phyloP scores from a whole-genome alignment of 2,797 vertebrate genomes.

The Malurus splendens region DNA sequence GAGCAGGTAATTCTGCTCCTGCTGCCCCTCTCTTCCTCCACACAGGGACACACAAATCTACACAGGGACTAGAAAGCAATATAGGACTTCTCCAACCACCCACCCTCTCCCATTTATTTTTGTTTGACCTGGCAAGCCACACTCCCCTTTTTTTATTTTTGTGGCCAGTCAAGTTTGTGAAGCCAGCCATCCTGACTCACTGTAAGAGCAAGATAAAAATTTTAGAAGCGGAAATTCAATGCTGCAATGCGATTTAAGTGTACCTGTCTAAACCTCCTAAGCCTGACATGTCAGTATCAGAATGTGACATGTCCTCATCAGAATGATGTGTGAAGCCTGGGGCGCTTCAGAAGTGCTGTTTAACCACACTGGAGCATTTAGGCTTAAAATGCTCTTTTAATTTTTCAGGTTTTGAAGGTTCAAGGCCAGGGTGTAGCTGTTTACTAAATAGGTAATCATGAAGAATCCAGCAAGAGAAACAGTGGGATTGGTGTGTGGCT shows the following conservation, averaged over 20 bases:
- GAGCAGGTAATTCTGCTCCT: neutral
- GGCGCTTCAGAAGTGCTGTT: constrained; percentile 38
- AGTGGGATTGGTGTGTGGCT: neutral
- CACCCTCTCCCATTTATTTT: neutral
- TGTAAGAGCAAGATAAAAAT: neutral
- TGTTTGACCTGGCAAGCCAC: neutral
- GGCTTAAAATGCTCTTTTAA: constrained; percentile 17
- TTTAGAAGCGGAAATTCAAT: constrained; percentile 1
- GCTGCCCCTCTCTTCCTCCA: neutral
- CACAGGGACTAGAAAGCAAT: neutral
- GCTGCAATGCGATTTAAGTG: constrained; percentile 31
- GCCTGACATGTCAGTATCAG: constrained; percentile 40
- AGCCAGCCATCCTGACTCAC: neutral
- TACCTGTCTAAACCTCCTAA: constrained; percentile 43
- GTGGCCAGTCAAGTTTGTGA: neutral
- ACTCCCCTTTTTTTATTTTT: neutral
- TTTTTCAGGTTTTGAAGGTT: neutral
- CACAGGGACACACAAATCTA: neutral
- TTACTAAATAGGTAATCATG: neutral
- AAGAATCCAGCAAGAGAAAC: neutral
- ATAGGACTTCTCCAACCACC: neutral
- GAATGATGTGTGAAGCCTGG: constrained; percentile 48
- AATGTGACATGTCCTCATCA: constrained; percentile 48
- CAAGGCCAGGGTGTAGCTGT: neutral
- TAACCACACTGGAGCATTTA: constrained; percentile 15